Percentiles rank a stretch among this genome's conserved stretches.
These are phyloP conservation scores for Poeciliopsis turrubarensis DNA, from an alignment of 2,113 vertebrate genomes.

Conservation along the genomic window DNA sequence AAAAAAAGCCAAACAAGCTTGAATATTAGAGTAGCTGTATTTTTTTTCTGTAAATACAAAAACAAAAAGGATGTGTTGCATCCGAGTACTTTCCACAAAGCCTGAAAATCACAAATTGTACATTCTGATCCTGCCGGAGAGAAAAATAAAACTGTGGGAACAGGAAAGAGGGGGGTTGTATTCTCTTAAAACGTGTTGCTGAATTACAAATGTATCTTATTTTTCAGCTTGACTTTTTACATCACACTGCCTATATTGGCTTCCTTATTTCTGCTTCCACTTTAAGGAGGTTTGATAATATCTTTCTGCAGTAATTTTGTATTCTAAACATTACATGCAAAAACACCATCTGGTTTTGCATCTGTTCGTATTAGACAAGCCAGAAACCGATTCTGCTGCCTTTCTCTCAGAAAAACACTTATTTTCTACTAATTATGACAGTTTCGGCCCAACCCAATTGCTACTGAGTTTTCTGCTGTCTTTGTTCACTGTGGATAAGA, in stretches of 20 bases:
- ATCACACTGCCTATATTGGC: slow-evolving; percentile 25
- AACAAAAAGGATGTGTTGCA: slow-evolving; percentile 11
- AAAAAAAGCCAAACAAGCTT: background rate
- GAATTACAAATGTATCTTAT: slow-evolving; percentile 5
- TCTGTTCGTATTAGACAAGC: slow-evolving; percentile 35
- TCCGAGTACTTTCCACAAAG: background rate
- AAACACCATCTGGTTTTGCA: slow-evolving; percentile 55
- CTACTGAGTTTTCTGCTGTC: slow-evolving; percentile 27
- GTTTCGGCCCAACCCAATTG: slow-evolving; percentile 55
- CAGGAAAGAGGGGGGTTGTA: background rate
- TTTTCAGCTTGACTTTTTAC: slow-evolving; percentile 23
- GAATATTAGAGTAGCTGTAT: background rate
- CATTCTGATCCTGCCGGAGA: background rate
- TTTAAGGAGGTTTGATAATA: slow-evolving; percentile 39
- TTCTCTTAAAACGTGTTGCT: background rate
- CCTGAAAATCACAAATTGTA: background rate
- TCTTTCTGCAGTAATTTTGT: slow-evolving; percentile 33
- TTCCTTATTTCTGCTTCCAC: slow-evolving; percentile 42
- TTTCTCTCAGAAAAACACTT: slow-evolving; percentile 17
- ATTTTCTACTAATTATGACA: slow-evolving; percentile 17
- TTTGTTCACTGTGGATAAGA: slow-evolving; percentile 19
- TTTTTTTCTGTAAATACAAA: background rate
- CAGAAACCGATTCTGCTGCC: slow-evolving; percentile 40
- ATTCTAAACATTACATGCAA: slow-evolving; percentile 49
- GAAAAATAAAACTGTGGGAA: background rate